phyloP scores from a whole-genome alignment of 2,888 invertebrate genomes.

The Adela reaumurella region DNA sequence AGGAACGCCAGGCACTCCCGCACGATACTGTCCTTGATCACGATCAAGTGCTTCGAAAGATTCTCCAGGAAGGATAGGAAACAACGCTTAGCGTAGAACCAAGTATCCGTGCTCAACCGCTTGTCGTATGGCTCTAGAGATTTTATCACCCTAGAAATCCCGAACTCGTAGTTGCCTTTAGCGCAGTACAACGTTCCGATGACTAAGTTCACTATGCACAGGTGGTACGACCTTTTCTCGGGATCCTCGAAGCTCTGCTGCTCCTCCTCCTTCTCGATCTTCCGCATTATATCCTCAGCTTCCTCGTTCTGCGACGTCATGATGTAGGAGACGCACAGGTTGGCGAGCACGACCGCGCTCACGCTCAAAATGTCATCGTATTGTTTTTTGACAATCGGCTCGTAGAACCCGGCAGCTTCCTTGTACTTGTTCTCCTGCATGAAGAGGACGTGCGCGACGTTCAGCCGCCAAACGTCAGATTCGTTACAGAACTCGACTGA shows the following conservation, averaged over 20 bases:
- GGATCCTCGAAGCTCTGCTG: conserved; percentile 87
- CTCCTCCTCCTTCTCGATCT: conserved; percentile 98
- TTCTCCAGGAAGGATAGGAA: conserved; percentile 91
- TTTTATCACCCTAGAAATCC: conserved; percentile 94
- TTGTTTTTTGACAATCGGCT: conserved; percentile 93
- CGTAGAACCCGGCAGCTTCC: conserved; percentile 96
- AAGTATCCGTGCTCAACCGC: conserved; percentile 95
- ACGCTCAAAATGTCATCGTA: conserved; percentile 92
- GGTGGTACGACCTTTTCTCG: conserved; percentile 89
- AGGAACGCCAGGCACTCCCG: conserved; percentile 86
- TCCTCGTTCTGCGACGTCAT: conserved; percentile 99
- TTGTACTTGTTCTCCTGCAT: conserved; percentile 99
- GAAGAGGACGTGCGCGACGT: conserved; percentile 97
- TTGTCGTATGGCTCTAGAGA: conserved; percentile 92
- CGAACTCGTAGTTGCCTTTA: conserved; percentile 98
- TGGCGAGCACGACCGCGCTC: conserved; percentile 97
- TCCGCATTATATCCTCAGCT: conserved; percentile 97
- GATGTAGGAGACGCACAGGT: conserved; percentile 97
- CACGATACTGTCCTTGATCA: conserved; percentile 80
- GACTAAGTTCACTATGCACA: conserved; percentile 97
- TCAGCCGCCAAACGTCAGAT: conserved; percentile 94
- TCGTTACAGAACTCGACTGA: conserved; percentile 98
- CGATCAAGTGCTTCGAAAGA: conserved; percentile 85
- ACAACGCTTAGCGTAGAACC: conserved; percentile 97
- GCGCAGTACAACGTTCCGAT: conserved; percentile 98